Conservation (phyloP, 1,140 invertebrate genomes). For the Diploscapter pachys region DNA sequence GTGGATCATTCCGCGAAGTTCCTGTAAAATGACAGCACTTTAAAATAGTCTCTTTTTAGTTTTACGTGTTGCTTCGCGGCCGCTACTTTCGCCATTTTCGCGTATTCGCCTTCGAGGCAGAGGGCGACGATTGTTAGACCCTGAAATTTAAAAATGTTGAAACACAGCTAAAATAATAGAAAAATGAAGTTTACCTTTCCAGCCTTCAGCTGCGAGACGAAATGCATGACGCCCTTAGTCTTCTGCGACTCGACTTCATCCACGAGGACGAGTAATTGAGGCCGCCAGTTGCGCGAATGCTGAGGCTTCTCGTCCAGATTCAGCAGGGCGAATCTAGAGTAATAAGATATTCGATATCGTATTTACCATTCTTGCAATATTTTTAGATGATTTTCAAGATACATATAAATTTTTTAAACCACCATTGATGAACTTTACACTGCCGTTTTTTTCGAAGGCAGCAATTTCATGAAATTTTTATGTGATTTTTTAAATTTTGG, state of each 20-base stretch:
- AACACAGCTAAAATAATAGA: too few species aligned
- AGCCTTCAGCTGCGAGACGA: conserved; percentile 40
- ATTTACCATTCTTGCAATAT: too few species aligned
- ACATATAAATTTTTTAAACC: too few species aligned
- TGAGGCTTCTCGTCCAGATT: conserved; percentile 89
- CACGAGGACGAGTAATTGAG: conserved; percentile 52
- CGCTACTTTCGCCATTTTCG: conserved; percentile 70
- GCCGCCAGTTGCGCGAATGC: conserved; percentile 97
- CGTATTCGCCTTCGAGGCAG: conserved; percentile 64
- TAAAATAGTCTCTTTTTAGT: too few species aligned
- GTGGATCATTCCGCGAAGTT: conserved; percentile 77
- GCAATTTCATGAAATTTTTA: too few species aligned
- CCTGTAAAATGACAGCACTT: conserved; percentile 61
- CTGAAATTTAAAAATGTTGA: conserved; percentile 5
- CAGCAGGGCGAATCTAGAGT: conserved; percentile 74
- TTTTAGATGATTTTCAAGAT: too few species aligned
- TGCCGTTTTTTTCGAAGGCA: too few species aligned
- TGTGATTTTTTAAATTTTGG: too few species aligned
- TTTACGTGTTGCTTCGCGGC: conserved; percentile 50
- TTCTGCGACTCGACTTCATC: conserved; percentile 32
- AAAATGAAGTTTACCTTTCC: conserved; percentile 25
- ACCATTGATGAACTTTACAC: too few species aligned
- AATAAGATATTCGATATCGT: too few species aligned
- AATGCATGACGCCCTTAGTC: conserved; percentile 35
- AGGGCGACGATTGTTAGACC: conserved; percentile 62